These are phyloP conservation scores for Condylostylus longicornis DNA, from an alignment of 1,140 invertebrate species.

Conservation along the genomic window DNA sequence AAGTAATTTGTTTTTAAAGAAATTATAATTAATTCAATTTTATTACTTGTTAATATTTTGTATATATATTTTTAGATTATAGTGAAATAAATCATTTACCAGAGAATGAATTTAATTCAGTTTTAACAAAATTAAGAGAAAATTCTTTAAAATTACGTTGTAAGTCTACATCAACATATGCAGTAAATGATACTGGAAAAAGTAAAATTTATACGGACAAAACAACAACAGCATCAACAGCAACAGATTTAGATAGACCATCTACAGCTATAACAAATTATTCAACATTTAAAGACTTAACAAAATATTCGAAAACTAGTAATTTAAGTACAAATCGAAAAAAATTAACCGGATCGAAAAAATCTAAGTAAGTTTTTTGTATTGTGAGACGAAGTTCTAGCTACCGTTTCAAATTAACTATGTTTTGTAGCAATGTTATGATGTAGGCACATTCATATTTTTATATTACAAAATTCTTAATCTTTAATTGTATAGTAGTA, in stretches of 20 bases:
- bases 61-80: conserved; percentile 18
- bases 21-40: neutral
- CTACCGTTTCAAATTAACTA: too few relatives aligned
- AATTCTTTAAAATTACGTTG: conserved; percentile 21
- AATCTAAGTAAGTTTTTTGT: too few relatives aligned
- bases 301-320: too few relatives aligned
- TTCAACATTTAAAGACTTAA: neutral
- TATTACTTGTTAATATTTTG: neutral
- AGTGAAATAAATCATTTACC: conserved; percentile 27
- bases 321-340: too few relatives aligned
- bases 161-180: conserved; percentile 8
- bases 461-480: too few relatives aligned
- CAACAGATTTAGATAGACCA: neutral
- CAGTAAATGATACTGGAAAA: neutral
- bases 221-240: neutral
- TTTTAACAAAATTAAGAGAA: conserved; percentile 20
- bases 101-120: conserved; percentile 25
- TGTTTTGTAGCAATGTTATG: too few relatives aligned
- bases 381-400: too few relatives aligned
- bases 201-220: neutral
- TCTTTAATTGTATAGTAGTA: too few relatives aligned
- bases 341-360: too few relatives aligned
- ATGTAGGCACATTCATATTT: too few relatives aligned
- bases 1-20: conserved; percentile 9
- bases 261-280: neutral